Base-by-base conservation (phyloP, 2,113 vertebrate genomes). In the Sprattus sprattus region DNA sequence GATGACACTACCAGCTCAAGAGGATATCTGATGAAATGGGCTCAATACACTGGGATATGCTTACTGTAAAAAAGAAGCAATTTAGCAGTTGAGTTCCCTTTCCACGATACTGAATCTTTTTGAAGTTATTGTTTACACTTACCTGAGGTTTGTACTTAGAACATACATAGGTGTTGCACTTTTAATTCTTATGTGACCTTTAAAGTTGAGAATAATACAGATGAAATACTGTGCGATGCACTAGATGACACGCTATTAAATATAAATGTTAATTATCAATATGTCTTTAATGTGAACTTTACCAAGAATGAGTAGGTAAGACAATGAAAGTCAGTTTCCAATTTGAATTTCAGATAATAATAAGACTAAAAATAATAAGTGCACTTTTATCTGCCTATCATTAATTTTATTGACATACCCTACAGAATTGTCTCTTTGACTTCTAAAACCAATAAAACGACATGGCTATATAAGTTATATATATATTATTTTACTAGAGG, bases 1-100 rank as follows among this genome's bases (percentile, higher is more conserved):
- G 89, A 90, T 87, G 32, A 87, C 82, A 57, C 25, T 47, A 32
- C 28, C 15, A 82, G 81, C 88, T 82, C 81, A 84, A n/a, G 71
- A 75, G 25, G 46, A 71, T n/a, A 64, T 16, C 67, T 75, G 84
- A 84, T 81, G 28, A 83, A 50, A 88, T 64, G 81, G 64, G 28
- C 50, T 83, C n/a, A 46, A 67, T n/a, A 47, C 44, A 81, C 15
- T 46, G 11, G 60, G 60, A 64, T n/a, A 6, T 22, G 10, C 71
- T 78, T 78, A 32, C 32, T 78, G 28, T 78, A 78, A 28, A 75
- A 75, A 28, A 75, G 28, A 75, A 75, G 67, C 67, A 28, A 16
- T 39, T 78, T 78, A 78, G 25, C 71, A 39, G 15, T 10, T 32
- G 13, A 3, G 71, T 32, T 39, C 13, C 11, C 71, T 78, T 39